Percentiles rank a stretch among this genome's conserved stretches.
phyloP scores from a whole-genome alignment of 2,113 vertebrate species.

The Gallinago paraguaiae region DNA sequence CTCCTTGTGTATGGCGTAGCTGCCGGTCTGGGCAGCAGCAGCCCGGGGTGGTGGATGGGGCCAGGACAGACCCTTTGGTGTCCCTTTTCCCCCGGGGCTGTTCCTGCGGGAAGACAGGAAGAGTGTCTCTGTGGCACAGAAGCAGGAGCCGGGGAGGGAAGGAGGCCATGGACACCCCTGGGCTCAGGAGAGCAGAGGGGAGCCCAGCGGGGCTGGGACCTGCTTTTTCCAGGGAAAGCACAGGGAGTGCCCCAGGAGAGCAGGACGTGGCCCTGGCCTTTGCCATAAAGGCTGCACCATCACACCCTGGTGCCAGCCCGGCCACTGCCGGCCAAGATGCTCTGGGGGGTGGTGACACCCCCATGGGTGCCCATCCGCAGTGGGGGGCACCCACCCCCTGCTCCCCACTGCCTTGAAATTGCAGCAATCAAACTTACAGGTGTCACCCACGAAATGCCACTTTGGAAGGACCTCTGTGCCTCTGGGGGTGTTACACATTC shows the following conservation, averaged over 20 bases:
- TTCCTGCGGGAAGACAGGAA: not conserved
- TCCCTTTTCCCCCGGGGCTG: not conserved
- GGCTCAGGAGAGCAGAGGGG: not conserved
- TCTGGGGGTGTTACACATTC: not conserved
- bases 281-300: not conserved
- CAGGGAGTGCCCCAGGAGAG: not conserved
- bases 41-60: not conserved
- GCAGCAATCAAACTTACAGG: not conserved
- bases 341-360: rapidly evolving
- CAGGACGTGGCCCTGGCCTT: not conserved
- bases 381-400: not conserved
- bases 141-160: not conserved
- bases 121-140: not conserved
- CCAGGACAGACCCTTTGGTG: not conserved
- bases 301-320: rapidly evolving
- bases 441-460: not conserved
- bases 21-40: not conserved
- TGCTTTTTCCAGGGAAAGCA: not conserved
- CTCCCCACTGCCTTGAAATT: not conserved
- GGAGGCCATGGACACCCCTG: not conserved
- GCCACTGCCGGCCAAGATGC: rapidly evolving
- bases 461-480: slow-evolving; percentile 19
- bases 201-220: not conserved
- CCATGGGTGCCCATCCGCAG: rapidly evolving
- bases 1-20: not conserved